These are phyloP conservation scores for Stenodera caucasica DNA, from an alignment of 2,888 invertebrate genomes.

Conservation along the genomic window DNA sequence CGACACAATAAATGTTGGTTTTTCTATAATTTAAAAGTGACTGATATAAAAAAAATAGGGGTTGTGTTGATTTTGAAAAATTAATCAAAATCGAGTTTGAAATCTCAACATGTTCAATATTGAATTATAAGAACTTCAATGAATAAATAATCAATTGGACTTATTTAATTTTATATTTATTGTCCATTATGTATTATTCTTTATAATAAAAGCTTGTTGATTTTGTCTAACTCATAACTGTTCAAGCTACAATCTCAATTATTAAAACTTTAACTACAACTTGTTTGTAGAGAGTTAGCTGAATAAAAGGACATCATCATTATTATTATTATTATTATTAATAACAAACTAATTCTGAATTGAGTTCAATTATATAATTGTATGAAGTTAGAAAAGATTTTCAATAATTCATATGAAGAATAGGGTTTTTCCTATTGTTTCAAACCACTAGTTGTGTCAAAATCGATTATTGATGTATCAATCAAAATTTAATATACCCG, in stretches of 20 bases:
- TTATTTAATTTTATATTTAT: conserved; percentile 14
- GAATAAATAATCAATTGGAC: conserved; percentile 3
- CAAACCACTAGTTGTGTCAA: neutral
- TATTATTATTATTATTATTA: neutral
- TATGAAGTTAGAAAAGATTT: no score
- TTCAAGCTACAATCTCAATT: conserved; percentile 17
- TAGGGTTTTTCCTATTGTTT: neutral
- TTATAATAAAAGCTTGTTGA: conserved; percentile 15
- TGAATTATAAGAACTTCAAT: neutral
- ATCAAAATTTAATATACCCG: no score
- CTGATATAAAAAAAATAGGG: neutral
- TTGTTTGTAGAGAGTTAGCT: neutral
- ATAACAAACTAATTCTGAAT: neutral
- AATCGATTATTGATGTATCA: neutral
- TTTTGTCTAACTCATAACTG: conserved; percentile 14
- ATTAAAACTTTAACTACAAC: conserved; percentile 16
- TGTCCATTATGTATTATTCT: conserved; percentile 17
- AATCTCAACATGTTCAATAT: neutral
- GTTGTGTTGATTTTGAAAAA: conserved; percentile 1
- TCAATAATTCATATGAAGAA: conserved; percentile 1
- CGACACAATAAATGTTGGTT: neutral
- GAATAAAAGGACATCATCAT: neutral
- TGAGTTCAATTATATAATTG: no score
- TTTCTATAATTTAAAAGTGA: neutral
- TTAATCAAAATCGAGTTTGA: neutral